Conservation (phyloP, 2,888 invertebrate species). For the Synanthedon andrenaeformis region DNA sequence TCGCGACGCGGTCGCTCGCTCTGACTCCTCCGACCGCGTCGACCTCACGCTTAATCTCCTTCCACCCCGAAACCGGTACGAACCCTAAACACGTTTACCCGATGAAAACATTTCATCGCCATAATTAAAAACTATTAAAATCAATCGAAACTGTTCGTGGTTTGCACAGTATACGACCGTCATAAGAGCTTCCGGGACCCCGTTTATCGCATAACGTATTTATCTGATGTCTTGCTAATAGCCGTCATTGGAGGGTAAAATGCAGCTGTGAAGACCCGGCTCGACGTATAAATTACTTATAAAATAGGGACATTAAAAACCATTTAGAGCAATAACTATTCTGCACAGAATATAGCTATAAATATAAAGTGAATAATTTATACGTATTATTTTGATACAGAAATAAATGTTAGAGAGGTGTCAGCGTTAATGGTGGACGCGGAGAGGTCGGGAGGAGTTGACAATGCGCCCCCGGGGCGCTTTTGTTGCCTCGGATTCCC, state of each 20-base stretch:
- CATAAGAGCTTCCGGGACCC: conserved; percentile 38
- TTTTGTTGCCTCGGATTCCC: conserved; percentile 57
- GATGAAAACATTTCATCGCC: not conserved
- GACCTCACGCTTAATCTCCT: conserved; percentile 16
- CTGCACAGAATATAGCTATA: conserved; percentile 46
- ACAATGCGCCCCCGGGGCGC: conserved; percentile 64
- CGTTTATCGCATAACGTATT: conserved; percentile 33
- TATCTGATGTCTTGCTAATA: conserved; percentile 62
- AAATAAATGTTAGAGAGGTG: conserved; percentile 56
- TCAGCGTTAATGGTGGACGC: conserved; percentile 57
- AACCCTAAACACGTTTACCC: not conserved
- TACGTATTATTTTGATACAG: conserved; percentile 57
- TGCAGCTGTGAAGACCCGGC: conserved; percentile 49
- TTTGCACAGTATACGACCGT: conserved; percentile 16
- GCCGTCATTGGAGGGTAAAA: conserved; percentile 50
- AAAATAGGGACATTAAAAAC: conserved; percentile 66
- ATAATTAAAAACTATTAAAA: conserved; percentile 6
- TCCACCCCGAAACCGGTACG: conserved; percentile 1
- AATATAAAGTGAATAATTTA: conserved; percentile 57
- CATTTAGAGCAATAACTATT: conserved; percentile 66
- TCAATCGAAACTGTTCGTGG: conserved; percentile 13
- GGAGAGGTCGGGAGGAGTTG: conserved; percentile 43
- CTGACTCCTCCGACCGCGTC: conserved; percentile 9
- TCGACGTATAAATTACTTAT: conserved; percentile 54
- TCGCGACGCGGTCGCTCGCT: conserved; percentile 15